These are phyloP conservation scores for Acanthosepion lycidas DNA, from an alignment of 2,888 invertebrate genomes.

Conservation along the genomic window DNA sequence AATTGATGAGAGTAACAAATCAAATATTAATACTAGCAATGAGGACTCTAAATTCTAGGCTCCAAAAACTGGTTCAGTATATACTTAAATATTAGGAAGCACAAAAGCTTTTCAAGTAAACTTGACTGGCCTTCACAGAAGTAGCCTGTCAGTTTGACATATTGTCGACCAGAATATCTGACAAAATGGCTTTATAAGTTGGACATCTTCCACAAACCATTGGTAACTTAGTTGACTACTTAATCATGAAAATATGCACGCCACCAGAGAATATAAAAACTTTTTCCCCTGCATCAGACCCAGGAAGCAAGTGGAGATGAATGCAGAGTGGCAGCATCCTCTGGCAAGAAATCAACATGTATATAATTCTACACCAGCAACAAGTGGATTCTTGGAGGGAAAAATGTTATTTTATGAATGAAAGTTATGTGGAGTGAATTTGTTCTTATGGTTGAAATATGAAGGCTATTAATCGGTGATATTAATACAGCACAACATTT, in stretches of 20 bases:
- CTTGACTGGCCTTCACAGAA: background rate
- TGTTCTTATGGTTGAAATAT: background rate
- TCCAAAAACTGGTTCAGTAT: background rate
- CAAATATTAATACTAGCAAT: background rate
- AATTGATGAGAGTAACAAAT: background rate
- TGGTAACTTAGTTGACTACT: background rate
- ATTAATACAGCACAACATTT: background rate
- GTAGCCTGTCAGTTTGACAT: background rate
- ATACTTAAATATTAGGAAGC: background rate
- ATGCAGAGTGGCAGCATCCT: background rate
- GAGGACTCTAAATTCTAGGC: background rate
- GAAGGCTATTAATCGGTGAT: background rate
- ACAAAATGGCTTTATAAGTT: background rate
- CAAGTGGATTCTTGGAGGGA: background rate
- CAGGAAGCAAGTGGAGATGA: background rate
- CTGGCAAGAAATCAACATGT: background rate
- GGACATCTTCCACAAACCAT: background rate
- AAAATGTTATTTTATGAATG: background rate
- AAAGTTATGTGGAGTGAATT: background rate
- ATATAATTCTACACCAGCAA: background rate
- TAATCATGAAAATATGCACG: slow-evolving; percentile 4
- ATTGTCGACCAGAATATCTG: background rate
- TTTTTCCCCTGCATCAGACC: background rate
- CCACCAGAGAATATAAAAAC: background rate
- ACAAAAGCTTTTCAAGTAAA: background rate